phyloP scores from a whole-genome alignment of 92 coral and sea anemone genomes.

The Micromussa lordhowensis region DNA sequence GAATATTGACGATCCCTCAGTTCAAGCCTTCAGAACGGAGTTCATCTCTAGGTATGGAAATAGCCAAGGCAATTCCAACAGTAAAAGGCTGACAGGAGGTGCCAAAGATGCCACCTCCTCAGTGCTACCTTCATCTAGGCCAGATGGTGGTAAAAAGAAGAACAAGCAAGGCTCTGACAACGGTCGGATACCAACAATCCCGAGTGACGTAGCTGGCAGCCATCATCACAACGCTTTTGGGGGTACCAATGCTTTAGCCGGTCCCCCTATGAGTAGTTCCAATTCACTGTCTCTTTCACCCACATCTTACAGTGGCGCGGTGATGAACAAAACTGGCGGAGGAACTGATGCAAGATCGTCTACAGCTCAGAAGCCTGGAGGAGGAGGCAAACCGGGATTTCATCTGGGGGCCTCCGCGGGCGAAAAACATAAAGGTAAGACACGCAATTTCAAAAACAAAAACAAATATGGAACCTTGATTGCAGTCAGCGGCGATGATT shows the following conservation, averaged over 20 bases:
- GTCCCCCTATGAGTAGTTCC: background rate
- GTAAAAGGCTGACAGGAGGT: background rate
- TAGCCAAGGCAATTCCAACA: too few relatives aligned
- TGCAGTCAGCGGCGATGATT: too few relatives aligned
- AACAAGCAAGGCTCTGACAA: background rate
- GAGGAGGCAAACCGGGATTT: background rate
- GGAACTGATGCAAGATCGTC: background rate
- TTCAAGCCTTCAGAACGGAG: conserved; percentile 52
- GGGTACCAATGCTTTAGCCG: background rate
- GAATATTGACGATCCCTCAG: conserved; percentile 55
- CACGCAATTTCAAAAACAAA: too few relatives aligned
- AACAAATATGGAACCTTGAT: too few relatives aligned
- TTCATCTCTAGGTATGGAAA: conserved; percentile 59
- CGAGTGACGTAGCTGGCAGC: background rate
- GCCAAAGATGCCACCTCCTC: background rate
- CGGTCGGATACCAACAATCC: background rate
- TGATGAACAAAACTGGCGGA: background rate
- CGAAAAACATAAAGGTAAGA: background rate
- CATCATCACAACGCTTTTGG: background rate
- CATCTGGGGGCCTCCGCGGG: background rate
- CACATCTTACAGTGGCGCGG: background rate
- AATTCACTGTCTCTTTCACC: background rate
- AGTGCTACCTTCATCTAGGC: background rate
- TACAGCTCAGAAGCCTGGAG: background rate
- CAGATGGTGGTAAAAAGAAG: background rate